A percentile compares a stretch with the other conserved stretches of the same genome.
Evolutionary conservation across 1,140 invertebrate genomes (phyloP).

Genomic region (Drosophila chauvacae): DNA sequence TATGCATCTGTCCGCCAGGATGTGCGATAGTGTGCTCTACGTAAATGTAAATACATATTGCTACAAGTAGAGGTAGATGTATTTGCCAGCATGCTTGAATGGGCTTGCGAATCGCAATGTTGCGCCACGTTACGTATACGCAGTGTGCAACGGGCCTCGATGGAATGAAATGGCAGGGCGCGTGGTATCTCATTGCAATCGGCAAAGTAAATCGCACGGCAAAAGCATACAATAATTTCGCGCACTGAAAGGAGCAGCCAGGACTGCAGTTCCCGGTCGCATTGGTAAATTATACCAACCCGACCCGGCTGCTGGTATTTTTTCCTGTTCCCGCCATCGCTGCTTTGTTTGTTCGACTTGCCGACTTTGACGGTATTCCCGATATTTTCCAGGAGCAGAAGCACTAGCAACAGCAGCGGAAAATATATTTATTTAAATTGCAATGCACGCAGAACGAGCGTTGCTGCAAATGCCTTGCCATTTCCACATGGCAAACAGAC

Average conservation of each 20-base stretch:
- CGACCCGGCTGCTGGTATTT: background rate
- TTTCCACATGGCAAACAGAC: slow-evolving; percentile 62
- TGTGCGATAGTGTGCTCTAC: slow-evolving; percentile 20
- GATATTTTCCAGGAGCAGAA: slow-evolving; percentile 43
- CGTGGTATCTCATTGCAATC: slow-evolving; percentile 65
- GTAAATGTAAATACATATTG: slow-evolving; percentile 48
- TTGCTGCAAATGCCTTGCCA: slow-evolving; percentile 52
- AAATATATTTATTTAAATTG: slow-evolving; percentile 82
- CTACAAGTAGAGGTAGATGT: slow-evolving; percentile 54
- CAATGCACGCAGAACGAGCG: slow-evolving; percentile 45
- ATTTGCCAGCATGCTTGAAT: slow-evolving; percentile 61
- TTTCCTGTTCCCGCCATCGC: background rate
- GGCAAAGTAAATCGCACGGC: slow-evolving; percentile 72
- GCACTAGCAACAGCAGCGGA: slow-evolving; percentile 39
- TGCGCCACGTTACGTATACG: slow-evolving; percentile 64
- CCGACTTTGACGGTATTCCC: slow-evolving; percentile 53
- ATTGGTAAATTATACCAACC: slow-evolving; percentile 66
- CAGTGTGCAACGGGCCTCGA: slow-evolving; percentile 42
- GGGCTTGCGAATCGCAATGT: slow-evolving; percentile 47
- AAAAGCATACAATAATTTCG: slow-evolving; percentile 69
- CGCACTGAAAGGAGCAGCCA: slow-evolving; percentile 32
- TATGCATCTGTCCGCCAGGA: slow-evolving; percentile 17
- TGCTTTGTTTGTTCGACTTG: slow-evolving; percentile 68
- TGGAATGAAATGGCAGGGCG: slow-evolving; percentile 32
- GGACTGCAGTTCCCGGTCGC: slow-evolving; percentile 20